Base-by-base conservation (phyloP, 2,888 invertebrate species). In the Erebia aethiops region DNA sequence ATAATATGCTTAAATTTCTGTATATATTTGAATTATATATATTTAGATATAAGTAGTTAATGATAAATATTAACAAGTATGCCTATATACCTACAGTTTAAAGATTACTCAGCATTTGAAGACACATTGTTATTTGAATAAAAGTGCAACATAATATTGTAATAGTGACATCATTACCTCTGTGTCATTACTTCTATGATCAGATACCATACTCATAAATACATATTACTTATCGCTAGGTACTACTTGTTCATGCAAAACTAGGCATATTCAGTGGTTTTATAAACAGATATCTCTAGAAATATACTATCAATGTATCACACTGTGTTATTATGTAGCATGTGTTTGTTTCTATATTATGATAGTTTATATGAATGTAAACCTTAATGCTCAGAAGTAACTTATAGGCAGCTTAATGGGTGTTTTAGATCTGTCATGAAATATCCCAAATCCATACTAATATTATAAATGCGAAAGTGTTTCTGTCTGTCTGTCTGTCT, bases 31-130 rank as follows among this genome's bases (percentile, higher is more conserved):
- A 80, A 87, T 84, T 85, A 85, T 84, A 84, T 81, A 84, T 81
- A 84, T 79, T 84, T 91, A 91, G 87, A 81, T 84, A 11, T 92
- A 92, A 90, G 90, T 91, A 92, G 91, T 84, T 90, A 90, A 90
- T 88, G 79, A 75, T 87, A 74, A 81, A 79, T 74, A 79, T 75
- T 75, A 80, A 75, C 74, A 74, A 62, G 74, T 80, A 77, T 69
- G 71, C 18, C 51, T 64, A 18, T 49, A 49, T 49, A 63, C 57
- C 43, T 56, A 67, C 69, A 70, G 64, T 68, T 73, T 70, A 62
- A 67, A 75, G 49, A 80, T 81, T 79, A 79, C 78, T 78, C 78
- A 78, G 76, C 78, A 78, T 78, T 80, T 81, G 78, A 78, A 77
- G 72, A 77, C 77, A 76, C 56, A 71, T 56, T 58, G 67, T 69